Base-by-base conservation (phyloP, 2,888 invertebrate genomes). In the Acanthosepion pharaonis region DNA sequence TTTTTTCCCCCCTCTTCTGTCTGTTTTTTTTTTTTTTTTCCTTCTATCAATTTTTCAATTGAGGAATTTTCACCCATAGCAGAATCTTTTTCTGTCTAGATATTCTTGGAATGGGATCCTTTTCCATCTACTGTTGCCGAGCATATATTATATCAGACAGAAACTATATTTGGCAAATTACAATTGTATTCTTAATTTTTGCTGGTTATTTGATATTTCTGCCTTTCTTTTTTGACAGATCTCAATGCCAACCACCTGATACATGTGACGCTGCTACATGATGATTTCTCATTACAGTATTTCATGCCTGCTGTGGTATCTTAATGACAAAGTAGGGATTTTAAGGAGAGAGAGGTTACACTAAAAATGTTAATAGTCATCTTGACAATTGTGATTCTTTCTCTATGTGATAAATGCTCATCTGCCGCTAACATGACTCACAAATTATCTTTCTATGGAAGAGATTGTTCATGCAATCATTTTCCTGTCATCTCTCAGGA, bases 241-340 rank as follows among this genome's bases (percentile, higher is more conserved):
- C 98, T 99, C 95, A 98, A 98, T 51, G 98, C 98, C 95, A 98
- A 98, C 95, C 98, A 98, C 97, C 98, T 98, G 96, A 98, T 99
- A 0, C 98, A 98, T 96, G 97, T 99, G 96, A 98, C 98, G 96
- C 97, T 99, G 95, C 98, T 98, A 96, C 98, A 98, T 95, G 98
- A 98, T 94, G 98, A 98, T 97, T 98, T 99, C 20, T 98, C 98
- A 33, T 98, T 99, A 95, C 98, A 99, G 97, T 99, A 98, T 97
- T 98, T 98, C 97, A 98, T 99, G 96, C 98, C 98, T 95, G 98
- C 98, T 51, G 98, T 98, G 48, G 95, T 96, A 8, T 95, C 95
- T 33, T 96, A 95, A 96, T 93, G 23, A 28, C 51, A 59, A 23
- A 55, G 55, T 18, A 55, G 18, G 55, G 55, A 55, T 42, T 42